Evolutionary conservation across 2,113 vertebrate species (phyloP).

Genomic region (Percopsis transmontana): DNA sequence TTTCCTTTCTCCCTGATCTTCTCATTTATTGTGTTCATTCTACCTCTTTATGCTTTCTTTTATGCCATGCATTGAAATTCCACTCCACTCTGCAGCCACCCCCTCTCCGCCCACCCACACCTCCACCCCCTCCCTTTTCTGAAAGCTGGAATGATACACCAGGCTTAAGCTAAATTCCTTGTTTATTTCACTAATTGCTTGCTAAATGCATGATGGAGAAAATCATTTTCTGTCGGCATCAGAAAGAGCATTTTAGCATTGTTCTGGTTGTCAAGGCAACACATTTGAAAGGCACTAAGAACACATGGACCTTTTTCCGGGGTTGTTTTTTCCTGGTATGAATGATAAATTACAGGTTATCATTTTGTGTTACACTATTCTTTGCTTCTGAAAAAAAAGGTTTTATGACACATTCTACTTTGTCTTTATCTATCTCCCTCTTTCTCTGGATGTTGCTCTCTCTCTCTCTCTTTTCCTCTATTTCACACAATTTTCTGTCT

Average conservation of each 20-base stretch:
- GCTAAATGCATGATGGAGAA: conserved; percentile 74
- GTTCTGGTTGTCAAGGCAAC: conserved; percentile 73
- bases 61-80: conserved; percentile 54
- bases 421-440: not conserved
- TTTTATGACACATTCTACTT: not conserved
- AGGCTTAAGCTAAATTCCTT: conserved; percentile 69
- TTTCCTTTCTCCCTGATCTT: conserved; percentile 8
- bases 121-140: conserved; percentile 49
- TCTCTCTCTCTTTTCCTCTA: not conserved
- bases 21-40: too few relatives aligned
- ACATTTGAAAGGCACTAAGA: conserved; percentile 60
- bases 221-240: conserved; percentile 67
- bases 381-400: too few relatives aligned
- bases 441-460: not conserved
- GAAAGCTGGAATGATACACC: conserved; percentile 64
- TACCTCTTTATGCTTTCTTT: conserved; percentile 14
- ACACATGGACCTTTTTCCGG: conserved; percentile 41
- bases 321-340: conserved; percentile 3
- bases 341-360: not conserved
- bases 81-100: conserved; percentile 34
- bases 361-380: too few relatives aligned
- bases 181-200: conserved; percentile 72
- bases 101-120: conserved; percentile 10
- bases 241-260: conserved; percentile 71
- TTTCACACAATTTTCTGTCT: not conserved